Percentiles rank a stretch among this genome's conserved stretches.
These are phyloP conservation scores for Apamea sordens DNA, from an alignment of 2,888 invertebrate species.

Conservation along the genomic window DNA sequence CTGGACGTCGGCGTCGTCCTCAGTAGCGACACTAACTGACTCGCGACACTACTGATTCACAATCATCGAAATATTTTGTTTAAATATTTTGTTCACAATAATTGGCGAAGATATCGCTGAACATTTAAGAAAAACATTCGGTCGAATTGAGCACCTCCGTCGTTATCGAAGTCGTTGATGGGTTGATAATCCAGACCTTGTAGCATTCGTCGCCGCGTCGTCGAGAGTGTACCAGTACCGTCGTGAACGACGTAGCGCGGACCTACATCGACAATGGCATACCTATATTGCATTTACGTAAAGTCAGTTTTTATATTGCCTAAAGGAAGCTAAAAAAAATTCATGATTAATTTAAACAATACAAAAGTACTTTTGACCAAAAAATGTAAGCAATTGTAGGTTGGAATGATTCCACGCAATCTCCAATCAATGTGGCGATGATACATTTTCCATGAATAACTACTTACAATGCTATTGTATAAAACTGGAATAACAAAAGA, in stretches of 20 bases:
- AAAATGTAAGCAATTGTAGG: neutral
- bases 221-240: neutral
- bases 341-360: neutral
- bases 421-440: slow-evolving; percentile 5
- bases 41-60: neutral
- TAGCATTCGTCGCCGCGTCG: neutral
- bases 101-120: neutral
- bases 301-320: neutral
- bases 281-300: neutral
- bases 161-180: neutral
- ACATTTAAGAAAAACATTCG: neutral
- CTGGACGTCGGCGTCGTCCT: no score
- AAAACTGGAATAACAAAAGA: slow-evolving; percentile 26
- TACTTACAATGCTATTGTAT: neutral
- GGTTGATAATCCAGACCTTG: neutral
- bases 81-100: neutral
- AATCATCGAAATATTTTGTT: neutral
- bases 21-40: no score
- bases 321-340: neutral
- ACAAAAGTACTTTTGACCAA: neutral
- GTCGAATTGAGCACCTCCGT: neutral
- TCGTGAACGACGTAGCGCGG: neutral
- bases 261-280: neutral
- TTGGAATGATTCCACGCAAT: slow-evolving; percentile 3
- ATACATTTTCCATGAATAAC: slow-evolving; percentile 27